Evolutionary conservation across 2,113 vertebrate genomes (phyloP).

Genomic region (Zapus hudsonius): DNA sequence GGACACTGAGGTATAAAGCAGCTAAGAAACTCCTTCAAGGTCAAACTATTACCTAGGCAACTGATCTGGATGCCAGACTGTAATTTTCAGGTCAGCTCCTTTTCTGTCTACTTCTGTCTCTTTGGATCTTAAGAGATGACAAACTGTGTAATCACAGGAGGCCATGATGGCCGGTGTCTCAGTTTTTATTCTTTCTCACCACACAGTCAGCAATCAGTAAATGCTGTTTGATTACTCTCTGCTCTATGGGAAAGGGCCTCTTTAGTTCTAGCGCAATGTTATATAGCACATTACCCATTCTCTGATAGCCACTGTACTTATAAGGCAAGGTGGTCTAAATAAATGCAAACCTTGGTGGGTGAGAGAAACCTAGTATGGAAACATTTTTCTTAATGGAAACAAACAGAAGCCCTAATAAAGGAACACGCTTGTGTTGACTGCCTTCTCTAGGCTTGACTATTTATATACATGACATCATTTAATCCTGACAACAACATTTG

Average conservation of each 20-base stretch:
- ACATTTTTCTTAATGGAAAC: slow-evolving; percentile 14
- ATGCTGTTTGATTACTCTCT: not conserved
- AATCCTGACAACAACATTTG: not conserved
- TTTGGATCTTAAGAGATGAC: not conserved
- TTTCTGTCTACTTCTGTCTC: not conserved
- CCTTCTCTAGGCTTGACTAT: not conserved
- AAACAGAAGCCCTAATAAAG: not conserved
- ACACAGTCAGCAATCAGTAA: not conserved
- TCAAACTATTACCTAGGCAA: slow-evolving; percentile 29
- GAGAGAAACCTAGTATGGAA: not conserved
- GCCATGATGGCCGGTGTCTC: not conserved
- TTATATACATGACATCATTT: not conserved
- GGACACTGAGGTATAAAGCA: slow-evolving; percentile 51
- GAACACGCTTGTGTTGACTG: not conserved
- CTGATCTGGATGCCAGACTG: not conserved
- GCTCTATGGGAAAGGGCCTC: not conserved
- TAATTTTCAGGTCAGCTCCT: slow-evolving; percentile 20
- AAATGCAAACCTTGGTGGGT: not conserved
- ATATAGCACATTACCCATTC: not conserved
- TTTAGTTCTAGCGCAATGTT: slow-evolving; percentile 38
- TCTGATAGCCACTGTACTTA: not conserved
- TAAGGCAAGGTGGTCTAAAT: not conserved
- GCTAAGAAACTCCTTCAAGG: slow-evolving; percentile 46
- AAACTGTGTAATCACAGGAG: not conserved
- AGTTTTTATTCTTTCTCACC: not conserved